phyloP scores from a whole-genome alignment of 2,113 vertebrate genomes.

The Mixornis gularis region DNA sequence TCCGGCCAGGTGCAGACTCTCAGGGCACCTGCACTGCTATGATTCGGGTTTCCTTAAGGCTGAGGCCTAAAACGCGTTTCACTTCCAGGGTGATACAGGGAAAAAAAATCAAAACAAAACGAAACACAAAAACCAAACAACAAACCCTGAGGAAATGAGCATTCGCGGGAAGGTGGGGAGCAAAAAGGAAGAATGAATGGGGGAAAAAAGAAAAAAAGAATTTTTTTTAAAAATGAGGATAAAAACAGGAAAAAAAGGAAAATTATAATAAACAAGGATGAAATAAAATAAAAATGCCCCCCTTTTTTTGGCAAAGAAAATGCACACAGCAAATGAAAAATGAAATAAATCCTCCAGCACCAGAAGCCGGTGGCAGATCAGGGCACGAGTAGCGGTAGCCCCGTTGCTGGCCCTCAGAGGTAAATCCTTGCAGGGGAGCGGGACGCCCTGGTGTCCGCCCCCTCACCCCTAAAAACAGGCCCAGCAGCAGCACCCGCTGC shows the following conservation, averaged over 20 bases:
- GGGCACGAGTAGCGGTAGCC: not conserved
- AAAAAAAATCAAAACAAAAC: not conserved
- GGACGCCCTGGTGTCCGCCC: not conserved
- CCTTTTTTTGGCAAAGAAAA: not conserved
- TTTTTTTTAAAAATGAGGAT: rapidly evolving
- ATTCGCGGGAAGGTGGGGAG: not conserved
- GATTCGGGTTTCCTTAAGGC: slow-evolving; percentile 22
- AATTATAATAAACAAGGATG: not conserved
- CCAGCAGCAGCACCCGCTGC: not conserved
- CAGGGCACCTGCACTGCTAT: slow-evolving; percentile 5
- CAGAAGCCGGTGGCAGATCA: not conserved
- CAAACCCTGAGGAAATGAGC: not conserved
- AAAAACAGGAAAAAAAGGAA: not conserved
- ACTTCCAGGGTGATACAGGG: not conserved
- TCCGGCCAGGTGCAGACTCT: not conserved
- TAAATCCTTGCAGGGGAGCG: not conserved
- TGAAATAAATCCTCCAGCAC: not conserved
- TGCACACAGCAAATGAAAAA: not conserved
- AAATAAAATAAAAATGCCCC: not conserved
- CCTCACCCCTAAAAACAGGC: not conserved
- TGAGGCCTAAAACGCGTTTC: slow-evolving; percentile 41
- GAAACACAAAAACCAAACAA: not conserved
- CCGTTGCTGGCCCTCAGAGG: not conserved
- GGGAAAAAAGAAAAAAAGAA: not conserved
- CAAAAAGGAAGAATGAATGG: not conserved